These are phyloP conservation scores for Rotaria macrura DNA, from an alignment of 2,888 invertebrate genomes.

Conservation along the genomic window DNA sequence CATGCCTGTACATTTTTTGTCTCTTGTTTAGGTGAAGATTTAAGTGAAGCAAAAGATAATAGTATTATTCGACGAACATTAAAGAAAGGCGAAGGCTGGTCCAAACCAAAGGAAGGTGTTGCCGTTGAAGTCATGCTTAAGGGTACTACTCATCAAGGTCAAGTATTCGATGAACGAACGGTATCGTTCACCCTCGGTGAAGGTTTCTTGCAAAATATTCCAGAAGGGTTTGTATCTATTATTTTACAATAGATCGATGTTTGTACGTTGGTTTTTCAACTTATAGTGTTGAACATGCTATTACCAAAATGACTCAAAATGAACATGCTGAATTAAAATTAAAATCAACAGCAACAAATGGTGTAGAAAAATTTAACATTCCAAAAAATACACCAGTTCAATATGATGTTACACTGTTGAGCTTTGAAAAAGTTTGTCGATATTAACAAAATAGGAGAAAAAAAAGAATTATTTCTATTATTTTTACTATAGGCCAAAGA, in stretches of 20 bases:
- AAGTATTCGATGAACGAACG: conserved; percentile 65
- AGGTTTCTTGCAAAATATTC: conserved; percentile 63
- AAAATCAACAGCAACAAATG: conserved; percentile 70
- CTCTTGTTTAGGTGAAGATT: conserved; percentile 59
- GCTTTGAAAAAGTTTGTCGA: conserved; percentile 64
- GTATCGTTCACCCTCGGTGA: conserved; percentile 76
- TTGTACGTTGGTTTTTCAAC: neutral
- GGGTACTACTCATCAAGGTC: conserved; percentile 49
- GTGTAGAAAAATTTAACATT: conserved; percentile 60
- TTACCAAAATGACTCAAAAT: conserved; percentile 64
- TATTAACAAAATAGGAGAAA: conserved; percentile 17
- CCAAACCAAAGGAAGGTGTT: conserved; percentile 70
- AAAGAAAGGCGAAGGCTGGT: conserved; percentile 61
- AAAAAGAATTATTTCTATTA: neutral
- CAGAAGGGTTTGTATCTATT: conserved; percentile 60
- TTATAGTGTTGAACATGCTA: conserved; percentile 39
- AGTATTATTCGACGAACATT: conserved; percentile 67
- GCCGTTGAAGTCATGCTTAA: conserved; percentile 62
- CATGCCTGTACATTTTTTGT: no score
- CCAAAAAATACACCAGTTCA: conserved; percentile 61
- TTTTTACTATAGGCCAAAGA: conserved; percentile 58
- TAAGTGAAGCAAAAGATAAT: conserved; percentile 71
- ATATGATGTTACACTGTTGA: conserved; percentile 69
- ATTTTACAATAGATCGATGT: conserved; percentile 50
- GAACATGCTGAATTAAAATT: conserved; percentile 61